These are phyloP conservation scores for Clarias fuscus DNA, from an alignment of 2,797 vertebrate species.

Conservation along the genomic window DNA sequence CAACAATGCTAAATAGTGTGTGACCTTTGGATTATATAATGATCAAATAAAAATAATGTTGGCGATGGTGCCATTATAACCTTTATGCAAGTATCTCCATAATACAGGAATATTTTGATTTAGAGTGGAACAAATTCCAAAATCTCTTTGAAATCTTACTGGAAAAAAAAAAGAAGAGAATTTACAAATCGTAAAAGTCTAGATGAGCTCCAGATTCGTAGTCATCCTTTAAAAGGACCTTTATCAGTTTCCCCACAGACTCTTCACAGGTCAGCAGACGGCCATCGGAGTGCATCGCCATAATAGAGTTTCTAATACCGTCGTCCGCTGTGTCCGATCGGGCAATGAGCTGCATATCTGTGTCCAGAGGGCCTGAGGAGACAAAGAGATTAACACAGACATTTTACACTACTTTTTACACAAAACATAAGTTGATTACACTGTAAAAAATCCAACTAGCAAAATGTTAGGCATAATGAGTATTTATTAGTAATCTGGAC, in stretches of 20 bases:
- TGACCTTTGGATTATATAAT: background rate
- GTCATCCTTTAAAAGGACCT: slow-evolving; percentile 76
- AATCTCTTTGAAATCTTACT: background rate
- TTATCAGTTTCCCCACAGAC: slow-evolving; percentile 81
- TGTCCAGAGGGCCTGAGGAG: slow-evolving; percentile 80
- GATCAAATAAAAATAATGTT: background rate
- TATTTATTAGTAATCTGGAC: too few relatives aligned
- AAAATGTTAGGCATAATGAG: too few relatives aligned
- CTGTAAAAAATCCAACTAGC: too few relatives aligned
- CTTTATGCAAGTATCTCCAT: background rate
- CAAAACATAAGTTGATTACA: background rate
- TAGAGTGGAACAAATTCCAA: background rate
- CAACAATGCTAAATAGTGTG: background rate
- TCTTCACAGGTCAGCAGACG: slow-evolving; percentile 74
- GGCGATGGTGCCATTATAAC: background rate
- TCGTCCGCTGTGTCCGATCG: slow-evolving; percentile 67
- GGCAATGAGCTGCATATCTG: slow-evolving; percentile 80
- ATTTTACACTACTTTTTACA: background rate
- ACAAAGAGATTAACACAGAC: background rate
- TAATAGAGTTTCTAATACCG: slow-evolving; percentile 57
- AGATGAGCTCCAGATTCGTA: slow-evolving; percentile 84
- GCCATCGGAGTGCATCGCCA: slow-evolving; percentile 63
- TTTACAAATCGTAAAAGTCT: slow-evolving; percentile 79
- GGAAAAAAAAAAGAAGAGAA: too few relatives aligned
- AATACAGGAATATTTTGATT: background rate